Base-by-base conservation (phyloP, 2,888 invertebrate genomes). In the Mythimna lalbum region DNA sequence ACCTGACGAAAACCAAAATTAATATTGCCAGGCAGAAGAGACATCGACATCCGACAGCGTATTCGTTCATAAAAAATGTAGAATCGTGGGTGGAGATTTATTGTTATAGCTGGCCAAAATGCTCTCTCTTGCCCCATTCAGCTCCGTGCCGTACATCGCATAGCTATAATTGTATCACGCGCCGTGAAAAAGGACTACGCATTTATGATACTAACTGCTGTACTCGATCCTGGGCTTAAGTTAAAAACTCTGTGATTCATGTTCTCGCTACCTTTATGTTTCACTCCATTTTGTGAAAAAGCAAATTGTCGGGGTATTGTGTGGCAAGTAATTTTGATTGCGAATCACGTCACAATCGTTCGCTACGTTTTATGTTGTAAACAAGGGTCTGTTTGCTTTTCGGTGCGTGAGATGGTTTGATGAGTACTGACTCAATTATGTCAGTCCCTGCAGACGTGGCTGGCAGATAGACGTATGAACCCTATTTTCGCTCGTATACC, bases 291-390 rank as follows among this genome's bases (percentile, higher is more conserved):
- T 31, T 63, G 56, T 49, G 67, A 69, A 61, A 65, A 63, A 66
- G 67, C 49, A 68, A 69, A 69, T 53, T 50, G 63, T 60, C 36
- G 61, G 60, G 47, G 64, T 76, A 74, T 78, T 78, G 79, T 78
- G 67, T 64, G 76, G 65, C 65, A 77, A 80, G 83, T 83, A 72
- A 79, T 86, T 88, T 85, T 82, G 73, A 76, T 85, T 86, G 76
- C 88, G 76, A 73, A 85, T 87, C 91, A 90, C 90, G 91, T 90
- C 76, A 80, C 81, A 79, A 85, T 78, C 86, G 85, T 89, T 88
- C 85, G 78, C 78, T 82, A 79, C 81, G 84, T 88, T 89, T 89
- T 89, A 87, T 87, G 86, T 85, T 84, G 79, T 74, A 65, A 86
- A 81, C 84, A 78, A 84, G 76, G 76, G 81, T 83, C 78, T 82